Evolutionary conservation across 2,888 invertebrate genomes (phyloP), one percentile per base, ranked within the genome.

Genomic region (Ectemnius continuus): DNA sequence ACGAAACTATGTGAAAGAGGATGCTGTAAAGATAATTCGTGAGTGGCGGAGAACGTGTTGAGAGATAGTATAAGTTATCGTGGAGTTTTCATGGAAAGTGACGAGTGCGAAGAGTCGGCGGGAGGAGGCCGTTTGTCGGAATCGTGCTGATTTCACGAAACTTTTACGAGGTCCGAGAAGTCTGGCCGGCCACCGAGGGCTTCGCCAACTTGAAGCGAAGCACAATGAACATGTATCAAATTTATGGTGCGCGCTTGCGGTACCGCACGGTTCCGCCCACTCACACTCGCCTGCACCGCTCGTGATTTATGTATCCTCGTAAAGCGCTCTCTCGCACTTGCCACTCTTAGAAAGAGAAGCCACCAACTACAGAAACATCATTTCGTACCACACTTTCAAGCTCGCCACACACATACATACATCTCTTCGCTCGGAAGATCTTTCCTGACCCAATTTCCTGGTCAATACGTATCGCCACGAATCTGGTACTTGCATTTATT

Each of bases 161-260:
- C 45, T 61, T 47, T 36, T 36, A 28, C 57, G 62, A 48, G 67
- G 67, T 57, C 67, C 72, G 48, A 57, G 45, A 70, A 75, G 64
- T 68, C 63, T 16, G 70, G 61, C 61, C 52, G 75, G 62, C 75
- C 73, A 67, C 46, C 79, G 69, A 78, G 56, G 70, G 67, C 59
- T 68, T 78, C 78, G 76, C 81, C 36, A 36, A 11, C 8, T 36
- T 36, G 36, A 36, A 11, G 8, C 36, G 8, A 36, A 36, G 36
- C 80, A 82, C 81, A 85, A 86, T 86, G 84, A 86, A 84, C 82
- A 80, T 83, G 86, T 83, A 83, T 83, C 77, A 83, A 85, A 87
- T 87, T 87, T 87, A 87, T 86, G 81, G 83, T 78, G 78, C 76
- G 80, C 78, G 74, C 77, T 80, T 78, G 75, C 77, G 81, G 82